A percentile compares a stretch with the other conserved stretches of the same genome.
These are phyloP conservation scores for Chromoteleia sp. DNA, from an alignment of 2,888 invertebrate species.

Conservation along the genomic window DNA sequence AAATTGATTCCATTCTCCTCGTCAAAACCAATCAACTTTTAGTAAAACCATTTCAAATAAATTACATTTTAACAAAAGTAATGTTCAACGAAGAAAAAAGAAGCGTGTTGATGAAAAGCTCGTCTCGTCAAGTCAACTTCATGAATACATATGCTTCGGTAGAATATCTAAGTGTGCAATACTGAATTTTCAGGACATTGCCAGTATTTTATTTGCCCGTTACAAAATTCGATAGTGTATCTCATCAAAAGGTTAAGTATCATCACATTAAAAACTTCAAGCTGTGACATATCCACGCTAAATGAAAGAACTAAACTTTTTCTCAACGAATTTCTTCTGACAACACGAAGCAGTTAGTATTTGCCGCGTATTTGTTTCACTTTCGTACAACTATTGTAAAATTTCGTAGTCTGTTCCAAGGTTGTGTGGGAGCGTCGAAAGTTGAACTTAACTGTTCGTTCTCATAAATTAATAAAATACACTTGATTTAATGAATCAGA, in stretches of 20 bases:
- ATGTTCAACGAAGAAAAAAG: conserved; percentile 42
- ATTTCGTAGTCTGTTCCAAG: conserved; percentile 36
- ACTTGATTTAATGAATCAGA: conserved; percentile 11
- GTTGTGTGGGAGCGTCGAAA: conserved; percentile 26
- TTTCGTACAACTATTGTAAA: conserved; percentile 42
- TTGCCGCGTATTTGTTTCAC: conserved; percentile 50
- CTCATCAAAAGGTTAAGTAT: conserved; percentile 69
- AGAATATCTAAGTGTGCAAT: conserved; percentile 52
- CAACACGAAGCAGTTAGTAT: conserved; percentile 51
- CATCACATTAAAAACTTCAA: conserved; percentile 64
- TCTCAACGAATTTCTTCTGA: conserved; percentile 42
- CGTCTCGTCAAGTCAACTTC: conserved; percentile 37
- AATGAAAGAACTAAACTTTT: conserved; percentile 50
- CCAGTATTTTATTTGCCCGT: conserved; percentile 41
- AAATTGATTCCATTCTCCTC: conserved; percentile 35
- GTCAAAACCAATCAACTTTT: conserved; percentile 39
- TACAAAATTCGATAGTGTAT: conserved; percentile 49
- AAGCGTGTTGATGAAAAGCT: conserved; percentile 18
- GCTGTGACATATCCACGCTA: conserved; percentile 59
- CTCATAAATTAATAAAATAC: conserved; percentile 33
- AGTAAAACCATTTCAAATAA: conserved; percentile 34
- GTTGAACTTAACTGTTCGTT: conserved; percentile 42
- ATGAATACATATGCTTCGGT: conserved; percentile 46
- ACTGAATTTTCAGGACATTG: conserved; percentile 44
- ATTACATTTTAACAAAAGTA: conserved; percentile 54